Evolutionary conservation across 2,888 invertebrate genomes (phyloP).

Genomic region (Ophioninae sp.): DNA sequence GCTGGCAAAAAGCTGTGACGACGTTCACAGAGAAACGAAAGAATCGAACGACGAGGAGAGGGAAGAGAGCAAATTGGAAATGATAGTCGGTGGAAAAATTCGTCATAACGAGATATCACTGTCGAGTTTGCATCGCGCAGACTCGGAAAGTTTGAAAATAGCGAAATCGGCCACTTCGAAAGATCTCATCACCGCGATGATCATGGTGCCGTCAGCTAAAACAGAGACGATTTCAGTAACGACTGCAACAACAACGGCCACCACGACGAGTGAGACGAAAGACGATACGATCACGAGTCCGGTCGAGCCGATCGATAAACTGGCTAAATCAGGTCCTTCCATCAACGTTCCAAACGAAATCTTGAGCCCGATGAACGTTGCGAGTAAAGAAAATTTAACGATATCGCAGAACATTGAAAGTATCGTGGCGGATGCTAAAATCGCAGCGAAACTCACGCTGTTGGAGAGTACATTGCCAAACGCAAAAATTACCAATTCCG

Average conservation of each 20-base stretch:
- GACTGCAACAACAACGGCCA: slow-evolving; percentile 4
- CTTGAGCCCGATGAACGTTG: slow-evolving; percentile 58
- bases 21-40: slow-evolving; percentile 7
- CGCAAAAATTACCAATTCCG: slow-evolving; percentile 46
- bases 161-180: slow-evolving; percentile 61
- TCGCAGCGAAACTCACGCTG: slow-evolving; percentile 73
- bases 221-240: slow-evolving; percentile 15
- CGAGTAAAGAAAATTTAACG: slow-evolving; percentile 65
- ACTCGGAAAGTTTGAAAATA: slow-evolving; percentile 70
- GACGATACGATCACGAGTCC: neutral
- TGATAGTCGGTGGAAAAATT: slow-evolving; percentile 70
- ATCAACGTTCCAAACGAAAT: slow-evolving; percentile 61
- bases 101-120: slow-evolving; percentile 72
- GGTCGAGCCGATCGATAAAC: slow-evolving; percentile 32
- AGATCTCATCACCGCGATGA: slow-evolving; percentile 24
- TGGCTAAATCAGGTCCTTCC: slow-evolving; percentile 53
- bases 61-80: slow-evolving; percentile 59
- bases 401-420: slow-evolving; percentile 69
- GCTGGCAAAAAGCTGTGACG: slow-evolving; percentile 9
- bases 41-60: slow-evolving; percentile 32
- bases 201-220: slow-evolving; percentile 66
- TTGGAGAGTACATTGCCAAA: slow-evolving; percentile 59
- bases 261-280: slow-evolving; percentile 10
- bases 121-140: slow-evolving; percentile 76
- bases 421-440: slow-evolving; percentile 76